Evolutionary conservation across 1,140 invertebrate genomes (phyloP), one percentile per base, ranked within the genome.

Genomic region (Drosophila malerkotliana): DNA sequence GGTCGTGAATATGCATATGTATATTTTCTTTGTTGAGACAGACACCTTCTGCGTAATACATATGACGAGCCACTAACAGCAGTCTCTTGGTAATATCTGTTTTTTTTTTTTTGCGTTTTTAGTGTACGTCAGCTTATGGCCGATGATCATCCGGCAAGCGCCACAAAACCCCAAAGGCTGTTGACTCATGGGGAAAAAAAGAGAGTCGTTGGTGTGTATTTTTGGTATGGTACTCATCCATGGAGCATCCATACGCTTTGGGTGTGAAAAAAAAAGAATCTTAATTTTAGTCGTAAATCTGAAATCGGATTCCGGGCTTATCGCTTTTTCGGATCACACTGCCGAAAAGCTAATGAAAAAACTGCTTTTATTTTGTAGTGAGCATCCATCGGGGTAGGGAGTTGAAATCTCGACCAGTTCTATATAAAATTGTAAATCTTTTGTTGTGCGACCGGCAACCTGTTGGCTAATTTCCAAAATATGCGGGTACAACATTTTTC

Each of bases 101-200:
- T 26, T 59, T 4, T 30, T 15, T 18, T 18, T 18, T 4, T 30
- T 15, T 53, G 37, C 10, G 3, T n/a, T 37, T 37, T 37, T 62
- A 26, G 30, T 41, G 52, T 71, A 63, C 52, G 63, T 71, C 67
- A 71, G 52, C 41, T 32, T 62, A 37, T 24, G 15, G 37, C 7
- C 10, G n/a, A 62, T 14, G 18, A 62, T 24, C 37, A 55, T 12
- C 48, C 8, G 37, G 5, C 47, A 47, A 28, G 56, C 55, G 62
- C 55, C 56, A 12, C 59, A 54, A 34, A 34, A 66, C 18, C 3
- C 28, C 37, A 37, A 32, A 56, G 63, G 52, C 37, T 47, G 49
- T 69, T 69, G 62, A 69, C 63, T 71, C 67, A 71, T 49, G 52
- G 52, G 45, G 21, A 67, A 63, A 32, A 32, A 32, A 49, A 68